Base-by-base conservation (phyloP, 2,113 vertebrate species). In the Ibidorhyncha struthersii region DNA sequence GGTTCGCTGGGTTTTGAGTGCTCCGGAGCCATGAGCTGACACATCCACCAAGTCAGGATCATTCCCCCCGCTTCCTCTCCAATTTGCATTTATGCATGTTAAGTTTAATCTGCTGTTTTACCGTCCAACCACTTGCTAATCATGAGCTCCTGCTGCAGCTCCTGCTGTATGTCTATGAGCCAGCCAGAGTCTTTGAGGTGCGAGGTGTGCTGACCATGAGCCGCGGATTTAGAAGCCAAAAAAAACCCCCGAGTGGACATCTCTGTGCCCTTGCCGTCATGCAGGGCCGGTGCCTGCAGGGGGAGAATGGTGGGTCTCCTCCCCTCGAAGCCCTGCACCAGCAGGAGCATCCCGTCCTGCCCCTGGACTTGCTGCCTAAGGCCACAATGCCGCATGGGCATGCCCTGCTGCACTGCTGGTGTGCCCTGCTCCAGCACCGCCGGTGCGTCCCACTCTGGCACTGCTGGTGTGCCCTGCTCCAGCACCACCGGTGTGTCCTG, bases 91-190 rank as follows among this genome's bases (percentile, higher is more conserved):
- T 83, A 77, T 93, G 29, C 76, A 77, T 10, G 5, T 61, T 89
- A 77, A 86, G 50, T 86, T 94, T 93, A 89, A 89, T 81, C 92
- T 89, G 93, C 80, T 91, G 45, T 43, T 94, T 80, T 94, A 81
- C 56, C 4, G 0, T 89, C 76, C 83, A 89, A 67, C 59, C 53
- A 52, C 59, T 91, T 6, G 8, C 81, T 91, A 84, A 82, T 18
- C 5, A 0, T 70, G 67, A 96, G 86, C 62, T 84, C 47, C 69
- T 52, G 40, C 82, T 1, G 4, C 56, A 82, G 86, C 89, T 92
- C 71, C 72, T 1, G 0, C 26, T 17, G 52, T 19, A 52, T 0
- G 0, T 67, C 69, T 62, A 18, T 29, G 52, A 94, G 79, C 43
- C 71, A 89, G 76, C 22, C 80, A 66, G 74, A 79, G 53, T 61